A percentile compares a stretch with the other conserved stretches of the same genome.
These are phyloP conservation scores for Biston stratarius DNA, from an alignment of 2,888 invertebrate species.

Conservation along the genomic window DNA sequence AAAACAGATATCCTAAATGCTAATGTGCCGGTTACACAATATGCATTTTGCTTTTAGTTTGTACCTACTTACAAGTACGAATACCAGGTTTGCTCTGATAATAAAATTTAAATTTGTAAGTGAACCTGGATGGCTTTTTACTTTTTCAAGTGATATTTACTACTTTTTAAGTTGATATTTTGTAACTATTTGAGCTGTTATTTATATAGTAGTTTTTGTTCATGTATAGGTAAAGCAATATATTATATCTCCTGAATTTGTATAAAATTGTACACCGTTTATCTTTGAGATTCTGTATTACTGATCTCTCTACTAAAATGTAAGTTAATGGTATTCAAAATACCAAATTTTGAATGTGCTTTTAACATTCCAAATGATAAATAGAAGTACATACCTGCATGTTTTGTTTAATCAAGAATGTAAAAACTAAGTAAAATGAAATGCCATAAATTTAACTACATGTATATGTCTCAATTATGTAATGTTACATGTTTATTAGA, in stretches of 20 bases:
- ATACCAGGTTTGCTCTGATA: not conserved
- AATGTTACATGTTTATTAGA: too few species aligned
- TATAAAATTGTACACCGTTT: conserved; percentile 26
- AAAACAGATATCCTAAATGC: too few species aligned
- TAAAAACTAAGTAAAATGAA: not conserved
- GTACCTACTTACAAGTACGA: not conserved
- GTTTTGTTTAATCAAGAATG: not conserved
- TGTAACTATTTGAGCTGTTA: conserved; percentile 17
- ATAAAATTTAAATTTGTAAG: not conserved
- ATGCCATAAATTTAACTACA: too few species aligned
- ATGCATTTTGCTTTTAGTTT: conserved; percentile 7
- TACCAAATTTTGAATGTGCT: conserved; percentile 15
- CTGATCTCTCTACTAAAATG: conserved; percentile 19
- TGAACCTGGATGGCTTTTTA: not conserved
- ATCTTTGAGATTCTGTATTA: conserved; percentile 20
- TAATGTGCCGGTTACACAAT: not conserved
- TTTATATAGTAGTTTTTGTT: conserved; percentile 26
- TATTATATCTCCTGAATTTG: conserved; percentile 6
- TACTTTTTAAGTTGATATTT: conserved; percentile 10
- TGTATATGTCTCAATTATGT: too few species aligned
- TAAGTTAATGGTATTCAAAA: conserved; percentile 22
- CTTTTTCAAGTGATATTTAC: conserved; percentile 25
- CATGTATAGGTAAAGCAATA: not conserved
- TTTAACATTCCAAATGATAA: conserved; percentile 36
- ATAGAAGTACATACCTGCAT: conserved; percentile 9